Base-by-base conservation (phyloP, 1,140 invertebrate species). In the Charaxes varanes region DNA sequence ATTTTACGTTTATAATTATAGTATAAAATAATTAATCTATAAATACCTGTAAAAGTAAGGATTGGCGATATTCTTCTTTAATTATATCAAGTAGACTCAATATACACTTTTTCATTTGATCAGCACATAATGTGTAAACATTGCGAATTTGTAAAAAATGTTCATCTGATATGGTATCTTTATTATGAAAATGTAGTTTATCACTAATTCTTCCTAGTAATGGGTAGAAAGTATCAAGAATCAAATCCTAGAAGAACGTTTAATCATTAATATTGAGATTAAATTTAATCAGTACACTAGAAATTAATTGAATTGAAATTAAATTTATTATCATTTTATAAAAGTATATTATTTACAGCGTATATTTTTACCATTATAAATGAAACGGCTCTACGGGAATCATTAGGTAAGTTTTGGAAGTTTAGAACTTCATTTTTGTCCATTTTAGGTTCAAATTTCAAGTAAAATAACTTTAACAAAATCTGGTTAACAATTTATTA, bases 51-150 rank as follows among this genome's bases (percentile, higher is more conserved):
- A 80, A 32, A 22, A 38, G 41, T 19, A 55, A 11, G 16, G 44
- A 26, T 16, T 63, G 23, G 3, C 52, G 31, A 42, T 62, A 33
- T 59, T 82, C 76, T 21, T 55, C 22, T 48, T 63, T 72, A 5
- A 78, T 65, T 6, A 79, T 53, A 35, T 76, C 69, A 21, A 79
- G 45, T 18, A 79, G 49, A 40, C 53, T 66, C 6, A 69, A 22
- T 11, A 78, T 26, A 47, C 67, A 74, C 55, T 82, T 82, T 30
- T 68, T 78, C 8, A 82, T 72, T 54, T 82, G 78, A 50, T 67
- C 74, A n/a, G 58, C 59, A 55, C 72, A 78, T n/a, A 82, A 46
- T 17, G 56, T 44, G 33, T 62, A 76, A 15, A 76, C 57, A 42
- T 78, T 61, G 3, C 49, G 52, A 21, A 70, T 40, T 48, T 64